phyloP scores from a whole-genome alignment of 2,888 invertebrate genomes.

The Hirtodrosophila duncani region DNA sequence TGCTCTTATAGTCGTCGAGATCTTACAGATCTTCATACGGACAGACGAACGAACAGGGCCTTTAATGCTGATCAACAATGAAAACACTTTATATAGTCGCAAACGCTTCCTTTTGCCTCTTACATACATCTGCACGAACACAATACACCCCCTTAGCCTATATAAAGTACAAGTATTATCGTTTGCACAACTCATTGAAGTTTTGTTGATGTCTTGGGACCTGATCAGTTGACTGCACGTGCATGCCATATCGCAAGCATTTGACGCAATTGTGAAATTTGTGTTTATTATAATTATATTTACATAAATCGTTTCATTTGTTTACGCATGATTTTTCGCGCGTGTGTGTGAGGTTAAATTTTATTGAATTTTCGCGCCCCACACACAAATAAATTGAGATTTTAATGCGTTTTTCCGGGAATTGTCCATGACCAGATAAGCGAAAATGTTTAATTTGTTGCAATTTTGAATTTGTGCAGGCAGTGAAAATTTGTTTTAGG shows the following conservation, averaged over 20 bases:
- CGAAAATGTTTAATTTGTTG: neutral
- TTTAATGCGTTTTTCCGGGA: slow-evolving; percentile 44
- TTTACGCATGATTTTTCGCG: slow-evolving; percentile 22
- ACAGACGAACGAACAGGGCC: neutral
- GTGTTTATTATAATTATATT: slow-evolving; percentile 17
- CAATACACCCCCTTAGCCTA: no score
- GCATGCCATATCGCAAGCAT: slow-evolving; percentile 42
- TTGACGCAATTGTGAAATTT: slow-evolving; percentile 38
- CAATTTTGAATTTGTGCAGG: slow-evolving; percentile 13
- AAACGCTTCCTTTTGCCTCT: no score
- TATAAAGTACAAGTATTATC: slow-evolving; percentile 25
- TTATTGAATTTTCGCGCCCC: slow-evolving; percentile 32
- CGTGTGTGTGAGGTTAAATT: slow-evolving; percentile 39
- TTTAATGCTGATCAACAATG: no score
- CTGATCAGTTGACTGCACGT: slow-evolving; percentile 68
- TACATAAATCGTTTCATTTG: slow-evolving; percentile 24
- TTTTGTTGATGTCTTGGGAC: slow-evolving; percentile 15
- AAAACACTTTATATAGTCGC: no score
- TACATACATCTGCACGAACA: no score
- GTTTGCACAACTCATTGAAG: slow-evolving; percentile 58
- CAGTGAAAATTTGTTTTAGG: neutral
- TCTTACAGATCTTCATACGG: no score
- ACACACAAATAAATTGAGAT: slow-evolving; percentile 32
- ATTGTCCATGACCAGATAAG: no score
- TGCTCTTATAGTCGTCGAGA: no score